Percentiles rank a stretch among this genome's conserved stretches.
These are phyloP conservation scores for Macrostomum cliftonense DNA, from an alignment of 2,888 invertebrate species.

Conservation along the genomic window DNA sequence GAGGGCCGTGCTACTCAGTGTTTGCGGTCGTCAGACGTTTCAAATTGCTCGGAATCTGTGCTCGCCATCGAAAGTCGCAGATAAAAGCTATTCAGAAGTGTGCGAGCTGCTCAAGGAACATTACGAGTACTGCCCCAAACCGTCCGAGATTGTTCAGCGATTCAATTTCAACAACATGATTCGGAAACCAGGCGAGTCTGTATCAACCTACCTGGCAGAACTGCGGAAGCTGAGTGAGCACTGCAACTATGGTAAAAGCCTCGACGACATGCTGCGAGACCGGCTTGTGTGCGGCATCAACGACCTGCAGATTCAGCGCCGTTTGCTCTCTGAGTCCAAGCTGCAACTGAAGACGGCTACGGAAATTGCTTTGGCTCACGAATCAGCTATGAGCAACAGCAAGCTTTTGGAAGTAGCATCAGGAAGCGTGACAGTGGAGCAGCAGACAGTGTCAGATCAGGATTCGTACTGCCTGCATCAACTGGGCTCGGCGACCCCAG, in stretches of 20 bases:
- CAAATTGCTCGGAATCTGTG: too few species aligned
- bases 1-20: too few species aligned
- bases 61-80: too few species aligned
- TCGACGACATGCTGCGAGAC: conserved; percentile 13
- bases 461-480: too few species aligned
- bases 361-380: conserved; percentile 12
- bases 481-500: too few species aligned
- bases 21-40: too few species aligned
- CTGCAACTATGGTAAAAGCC: conserved; percentile 11
- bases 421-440: too few species aligned
- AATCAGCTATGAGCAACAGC: conserved; percentile 11
- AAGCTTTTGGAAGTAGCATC: too few species aligned
- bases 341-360: conserved; percentile 7
- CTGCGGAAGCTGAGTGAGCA: conserved; percentile 11
- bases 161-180: conserved; percentile 14
- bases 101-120: conserved; percentile 8
- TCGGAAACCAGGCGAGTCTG: conserved; percentile 9
- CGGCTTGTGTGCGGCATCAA: conserved; percentile 14
- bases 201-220: conserved; percentile 10
- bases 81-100: too few species aligned
- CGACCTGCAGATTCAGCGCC: conserved; percentile 7
- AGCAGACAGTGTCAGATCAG: too few species aligned
- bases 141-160: conserved; percentile 12
- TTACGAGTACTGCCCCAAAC: conserved; percentile 12
- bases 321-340: conserved; percentile 8